Conservation (phyloP, 2,113 vertebrate genomes). For the Anolis sagrei region DNA sequence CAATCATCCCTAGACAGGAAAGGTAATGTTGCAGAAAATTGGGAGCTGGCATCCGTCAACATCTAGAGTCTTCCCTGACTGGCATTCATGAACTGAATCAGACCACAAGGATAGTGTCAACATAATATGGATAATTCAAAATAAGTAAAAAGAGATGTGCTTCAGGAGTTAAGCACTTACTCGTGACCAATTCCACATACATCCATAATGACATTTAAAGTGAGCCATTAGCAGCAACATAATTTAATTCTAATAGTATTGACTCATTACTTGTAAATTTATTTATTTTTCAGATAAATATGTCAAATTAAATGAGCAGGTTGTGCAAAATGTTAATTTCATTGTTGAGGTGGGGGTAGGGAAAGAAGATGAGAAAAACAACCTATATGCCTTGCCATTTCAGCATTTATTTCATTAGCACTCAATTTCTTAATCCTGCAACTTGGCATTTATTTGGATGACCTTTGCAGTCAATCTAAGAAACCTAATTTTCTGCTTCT, state of each 20-base stretch:
- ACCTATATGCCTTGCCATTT: background rate
- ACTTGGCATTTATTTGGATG: background rate
- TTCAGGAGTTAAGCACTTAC: background rate
- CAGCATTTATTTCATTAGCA: background rate
- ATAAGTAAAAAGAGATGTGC: background rate
- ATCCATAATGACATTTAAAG: slow-evolving; percentile 5
- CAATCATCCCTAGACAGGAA: too few relatives aligned
- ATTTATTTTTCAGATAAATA: slow-evolving; percentile 15
- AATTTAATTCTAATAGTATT: slow-evolving; percentile 5
- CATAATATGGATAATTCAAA: background rate
- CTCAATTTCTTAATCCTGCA: background rate
- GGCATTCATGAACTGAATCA: background rate
- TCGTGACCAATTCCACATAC: background rate
- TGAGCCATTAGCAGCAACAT: background rate
- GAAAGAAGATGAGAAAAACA: background rate
- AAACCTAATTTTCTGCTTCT: background rate
- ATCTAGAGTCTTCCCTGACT: too few relatives aligned
- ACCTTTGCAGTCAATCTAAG: background rate
- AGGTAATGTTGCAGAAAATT: background rate
- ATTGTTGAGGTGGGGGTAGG: background rate
- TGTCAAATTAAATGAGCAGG: background rate
- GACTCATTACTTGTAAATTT: slow-evolving; percentile 3
- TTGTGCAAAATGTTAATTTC: slow-evolving; percentile 7
- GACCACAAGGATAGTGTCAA: background rate
- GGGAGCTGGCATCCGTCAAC: background rate